Base-by-base conservation (phyloP, 2,113 vertebrate species). In the Zosterops hypoxanthus region DNA sequence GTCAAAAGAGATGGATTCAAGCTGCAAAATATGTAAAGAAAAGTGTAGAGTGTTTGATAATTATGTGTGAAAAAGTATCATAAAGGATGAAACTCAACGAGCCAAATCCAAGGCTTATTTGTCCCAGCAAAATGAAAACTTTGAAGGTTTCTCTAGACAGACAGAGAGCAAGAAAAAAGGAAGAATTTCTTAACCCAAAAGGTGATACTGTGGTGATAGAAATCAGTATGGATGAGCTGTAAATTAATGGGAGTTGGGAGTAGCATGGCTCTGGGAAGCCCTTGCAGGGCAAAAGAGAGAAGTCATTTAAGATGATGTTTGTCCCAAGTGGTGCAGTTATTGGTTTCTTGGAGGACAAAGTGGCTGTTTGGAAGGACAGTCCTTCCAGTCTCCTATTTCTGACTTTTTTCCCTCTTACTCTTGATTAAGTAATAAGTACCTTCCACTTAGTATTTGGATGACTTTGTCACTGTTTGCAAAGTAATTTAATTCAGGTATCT, bases 381-480 rank as follows among this genome's bases (percentile, higher is more conserved):
- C 47, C 41, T 86, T 81, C 56, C 59, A 55, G 18, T 33, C 42
- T 70, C 12, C 2, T 12, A 3, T 77, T 86, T 65, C 88, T 77
- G 39, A 26, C 39, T 34, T 33, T 20, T 29, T 56, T 61, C 7
- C 13, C 16, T 56, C 31, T 83, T 61, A 46, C 39, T 49, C n/a
- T 79, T 86, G 39, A 69, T 73, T 42, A 83, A 70, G 52, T 85
- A 61, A 18, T 65, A 77, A 87, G 28, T 71, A 36, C 50, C 60
- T 88, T 64, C 80, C 80, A 42, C 65, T 88, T 88, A 71, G 44
- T 77, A 81, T 82, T 47, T 41, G 41, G 42, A 80, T 95, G 82
- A 83, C 90, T 94, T 92, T 75, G 76, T 81, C 92, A n/a, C 34
- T 93, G 34, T 90, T 92, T 73, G 72, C 79, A 56, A 47, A 92